phyloP scores from a whole-genome alignment of 2,888 invertebrate species.

The Cistogaster globosa region DNA sequence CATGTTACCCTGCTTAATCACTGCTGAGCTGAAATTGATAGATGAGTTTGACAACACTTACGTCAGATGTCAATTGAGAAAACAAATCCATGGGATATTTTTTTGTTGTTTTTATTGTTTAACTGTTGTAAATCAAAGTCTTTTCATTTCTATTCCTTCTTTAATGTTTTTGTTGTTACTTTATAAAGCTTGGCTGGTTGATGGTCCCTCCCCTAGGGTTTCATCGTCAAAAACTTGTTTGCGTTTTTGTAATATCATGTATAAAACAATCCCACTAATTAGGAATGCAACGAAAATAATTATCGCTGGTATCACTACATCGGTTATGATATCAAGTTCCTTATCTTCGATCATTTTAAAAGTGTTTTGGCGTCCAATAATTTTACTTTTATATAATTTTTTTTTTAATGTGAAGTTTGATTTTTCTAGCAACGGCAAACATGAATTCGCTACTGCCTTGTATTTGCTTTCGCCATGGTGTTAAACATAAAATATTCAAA shows the following conservation, averaged over 20 bases:
- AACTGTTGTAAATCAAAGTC: constrained; percentile 69
- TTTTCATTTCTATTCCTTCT: constrained; percentile 76
- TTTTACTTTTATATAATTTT: neutral
- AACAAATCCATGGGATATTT: no score
- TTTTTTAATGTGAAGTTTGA: no score
- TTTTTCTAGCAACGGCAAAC: no score
- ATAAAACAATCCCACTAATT: constrained; percentile 76
- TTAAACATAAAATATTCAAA: no score
- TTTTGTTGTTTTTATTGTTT: no score
- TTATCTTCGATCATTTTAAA: constrained; percentile 43
- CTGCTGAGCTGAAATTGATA: neutral
- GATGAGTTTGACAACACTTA: neutral
- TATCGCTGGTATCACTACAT: constrained; percentile 76
- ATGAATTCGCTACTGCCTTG: no score
- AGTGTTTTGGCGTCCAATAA: neutral
- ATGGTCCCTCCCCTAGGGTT: constrained; percentile 27
- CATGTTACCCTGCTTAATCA: neutral
- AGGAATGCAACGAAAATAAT: constrained; percentile 74
- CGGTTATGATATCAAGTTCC: constrained; percentile 74
- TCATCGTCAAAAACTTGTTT: constrained; percentile 68
- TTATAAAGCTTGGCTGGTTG: constrained; percentile 32
- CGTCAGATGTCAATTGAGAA: neutral
- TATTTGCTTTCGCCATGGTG: no score
- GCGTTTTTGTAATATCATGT: constrained; percentile 75
- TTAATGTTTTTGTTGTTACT: constrained; percentile 4